Base-by-base conservation (phyloP, 2,797 vertebrate genomes). In the Paramormyrops hopkinsi region DNA sequence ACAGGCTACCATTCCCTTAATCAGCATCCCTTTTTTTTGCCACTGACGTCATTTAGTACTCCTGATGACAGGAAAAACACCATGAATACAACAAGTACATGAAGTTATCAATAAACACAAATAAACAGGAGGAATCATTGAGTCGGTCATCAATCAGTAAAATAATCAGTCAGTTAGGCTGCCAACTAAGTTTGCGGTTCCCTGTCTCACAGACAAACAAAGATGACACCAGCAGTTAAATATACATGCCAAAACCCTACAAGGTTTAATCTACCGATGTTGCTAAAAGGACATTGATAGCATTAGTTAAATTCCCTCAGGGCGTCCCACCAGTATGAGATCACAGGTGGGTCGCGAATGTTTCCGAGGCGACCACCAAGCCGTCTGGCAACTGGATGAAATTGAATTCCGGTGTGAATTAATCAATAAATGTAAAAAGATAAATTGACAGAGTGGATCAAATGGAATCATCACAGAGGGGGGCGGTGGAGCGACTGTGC, bases 391-490 rank as follows among this genome's bases (percentile, higher is more conserved):
- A 17, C 46, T 14, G 25, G 84, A 86, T 87, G 46, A 73, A 87
- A 76, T 89, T 73, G 6, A 73, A 86, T 86, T 3, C 29, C n/a
- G 48, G 19, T 53, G 69, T 76, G 37, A 90, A 88, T 90, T 29
- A 88, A 90, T 88, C 69, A 84, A 83, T 83, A 90, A 87, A 59
- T 62, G 17, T 29, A 4, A 73, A 41, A 84, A 88, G 89, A 90
- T 88, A 90, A 65, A 90, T 83, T 88, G 69, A 51, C 76, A 65
- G 50, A 69, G 65, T 85, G 87, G 54, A 90, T 88, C 33, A 83
- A 90, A 84, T 84, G 25, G 59, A 85, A 90, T 88, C 62, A 85
- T 88, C 4, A 9, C 12, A 4, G 53, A 17, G 79, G 54, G 41
- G 41, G 2, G n/a, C 17, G 29, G 29, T 25, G 48, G 54, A n/a